Evolutionary conservation across 1,140 invertebrate species (phyloP).

Genomic region (Augochlora pura): DNA sequence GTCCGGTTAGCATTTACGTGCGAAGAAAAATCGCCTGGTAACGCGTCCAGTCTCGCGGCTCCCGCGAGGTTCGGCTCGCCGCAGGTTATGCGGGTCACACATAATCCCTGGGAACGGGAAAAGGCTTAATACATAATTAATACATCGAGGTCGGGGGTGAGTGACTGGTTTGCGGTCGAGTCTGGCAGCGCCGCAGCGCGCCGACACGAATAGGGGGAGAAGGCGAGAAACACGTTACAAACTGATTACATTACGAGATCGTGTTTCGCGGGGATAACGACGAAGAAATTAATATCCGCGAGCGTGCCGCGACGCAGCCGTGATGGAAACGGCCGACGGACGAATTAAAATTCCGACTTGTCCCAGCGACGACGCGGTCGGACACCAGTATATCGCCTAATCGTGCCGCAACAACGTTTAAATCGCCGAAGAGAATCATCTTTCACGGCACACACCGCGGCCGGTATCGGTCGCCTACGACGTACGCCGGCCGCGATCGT

Average conservation of each 20-base stretch:
- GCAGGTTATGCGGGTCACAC: background rate
- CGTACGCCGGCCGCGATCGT: conserved; percentile 47
- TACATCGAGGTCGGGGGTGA: background rate
- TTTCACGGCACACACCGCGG: background rate
- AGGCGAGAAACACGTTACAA: conserved; percentile 46
- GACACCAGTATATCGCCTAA: background rate
- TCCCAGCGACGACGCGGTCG: background rate
- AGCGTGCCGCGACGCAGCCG: conserved; percentile 6
- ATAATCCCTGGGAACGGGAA: background rate
- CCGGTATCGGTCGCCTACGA: background rate
- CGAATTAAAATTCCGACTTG: conserved; percentile 48
- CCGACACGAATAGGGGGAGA: background rate
- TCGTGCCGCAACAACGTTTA: conserved; percentile 6
- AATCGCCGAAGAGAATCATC: conserved; percentile 48
- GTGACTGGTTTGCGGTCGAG: conserved; percentile 8
- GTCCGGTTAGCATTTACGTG: no score
- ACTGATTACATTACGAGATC: conserved; percentile 48
- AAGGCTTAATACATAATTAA: conserved; percentile 31
- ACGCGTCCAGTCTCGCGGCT: background rate
- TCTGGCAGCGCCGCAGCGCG: background rate
- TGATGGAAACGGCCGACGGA: conserved; percentile 24
- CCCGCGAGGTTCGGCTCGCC: background rate
- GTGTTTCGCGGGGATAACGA: conserved; percentile 43
- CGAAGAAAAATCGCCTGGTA: background rate
- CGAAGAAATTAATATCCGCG: conserved; percentile 49